A percentile compares a stretch with the other conserved stretches of the same genome.
These are phyloP conservation scores for Protomyctophum bolini DNA, from an alignment of 2,113 vertebrate genomes.

Conservation along the genomic window DNA sequence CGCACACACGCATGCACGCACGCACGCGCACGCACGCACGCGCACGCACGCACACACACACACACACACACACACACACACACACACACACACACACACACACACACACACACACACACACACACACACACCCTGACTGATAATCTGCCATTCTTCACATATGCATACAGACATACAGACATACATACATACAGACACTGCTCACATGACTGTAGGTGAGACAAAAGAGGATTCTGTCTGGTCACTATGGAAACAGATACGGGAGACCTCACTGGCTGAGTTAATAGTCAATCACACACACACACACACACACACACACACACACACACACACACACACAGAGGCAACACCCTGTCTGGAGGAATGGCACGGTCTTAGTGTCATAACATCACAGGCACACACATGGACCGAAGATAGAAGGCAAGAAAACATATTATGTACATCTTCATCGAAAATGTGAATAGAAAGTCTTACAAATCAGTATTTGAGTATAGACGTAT, in stretches of 20 bases:
- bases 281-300: not conserved
- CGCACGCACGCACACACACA: not conserved
- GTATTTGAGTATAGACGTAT: too few relatives aligned
- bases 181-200: constrained; percentile 13
- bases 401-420: not conserved
- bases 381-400: not conserved
- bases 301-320: not conserved
- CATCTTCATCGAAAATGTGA: too few relatives aligned
- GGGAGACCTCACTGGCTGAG: constrained; percentile 3
- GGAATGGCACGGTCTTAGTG: not conserved
- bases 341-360: not conserved
- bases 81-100: not conserved
- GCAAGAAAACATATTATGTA: too few relatives aligned
- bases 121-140: constrained; percentile 36
- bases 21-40: not conserved
- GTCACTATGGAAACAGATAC: constrained; percentile 42
- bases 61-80: not conserved
- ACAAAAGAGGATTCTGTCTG: constrained; percentile 21
- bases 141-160: constrained; percentile 21
- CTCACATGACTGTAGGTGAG: not conserved
- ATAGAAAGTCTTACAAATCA: too few relatives aligned
- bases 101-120: not conserved
- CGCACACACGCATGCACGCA: too few relatives aligned
- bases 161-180: constrained; percentile 9
- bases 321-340: too few relatives aligned